Evolutionary conservation across 2,797 vertebrate species (phyloP), one percentile per base, ranked within the genome.

Genomic region (Melanotaenia boesemani): DNA sequence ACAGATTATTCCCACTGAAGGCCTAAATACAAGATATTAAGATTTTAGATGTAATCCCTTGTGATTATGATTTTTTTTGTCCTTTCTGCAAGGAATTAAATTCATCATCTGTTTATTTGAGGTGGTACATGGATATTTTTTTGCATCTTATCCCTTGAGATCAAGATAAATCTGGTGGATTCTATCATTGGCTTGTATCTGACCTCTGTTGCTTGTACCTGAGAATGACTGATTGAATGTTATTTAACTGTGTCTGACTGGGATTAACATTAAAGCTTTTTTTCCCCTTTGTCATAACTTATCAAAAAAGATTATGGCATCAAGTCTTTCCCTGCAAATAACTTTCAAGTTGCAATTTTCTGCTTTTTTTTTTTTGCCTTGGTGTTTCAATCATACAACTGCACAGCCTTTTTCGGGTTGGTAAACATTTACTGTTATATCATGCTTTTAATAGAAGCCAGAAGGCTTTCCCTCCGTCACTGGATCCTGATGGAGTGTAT

Each of bases 21-120:
- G 94, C 94, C 95, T 95, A 95, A 94, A 93, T 88, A 86, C 93
- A 91, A 92, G 94, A 97, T 95, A 97, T 96, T 96, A 92, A 97
- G 94, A 97, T 96, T 95, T 95, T 95, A 84, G 86, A 95, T 95
- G 86, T 94, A 95, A 95, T 96, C 96, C 95, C 91, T 83, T 12
- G 92, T 72, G 88, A 94, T 96, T 96, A 96, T 96, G 89, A 96
- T 94, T 95, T 93, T 92, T 8, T 7, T 36, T 48, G 7, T 4
- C 44, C 52, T 66, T 87, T 90, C 63, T 79, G 76, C 86, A 86
- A 93, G 94, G 96, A 97, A 96, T 97, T 97, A 94, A 91, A 95
- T 95, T 87, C 90, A 87, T 95, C 91, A 87, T 95, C 95, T 93
- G 89, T 92, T 95, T 89, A 90, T 94, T 88, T 85, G 76, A 93